These are phyloP conservation scores for Chaetophractus vellerosus DNA, from an alignment of 2,797 vertebrate genomes.

Conservation along the genomic window DNA sequence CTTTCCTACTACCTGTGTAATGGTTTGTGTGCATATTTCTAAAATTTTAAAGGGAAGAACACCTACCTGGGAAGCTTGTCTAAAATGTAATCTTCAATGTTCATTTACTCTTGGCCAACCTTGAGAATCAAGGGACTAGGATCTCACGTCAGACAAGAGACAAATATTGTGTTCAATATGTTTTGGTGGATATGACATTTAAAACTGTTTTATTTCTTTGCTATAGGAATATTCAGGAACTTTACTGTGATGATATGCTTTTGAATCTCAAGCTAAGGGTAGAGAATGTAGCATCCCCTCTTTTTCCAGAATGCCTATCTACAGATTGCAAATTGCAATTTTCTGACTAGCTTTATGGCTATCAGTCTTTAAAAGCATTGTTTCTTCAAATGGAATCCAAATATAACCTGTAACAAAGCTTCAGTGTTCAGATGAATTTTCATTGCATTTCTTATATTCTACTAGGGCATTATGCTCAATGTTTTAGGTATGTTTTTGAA, in stretches of 20 bases:
- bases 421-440: conserved; percentile 18
- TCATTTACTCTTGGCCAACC: not conserved
- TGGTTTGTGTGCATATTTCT: not conserved
- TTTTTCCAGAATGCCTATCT: not conserved
- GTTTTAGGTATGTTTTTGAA: conserved; percentile 28
- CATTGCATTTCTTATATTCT: not conserved
- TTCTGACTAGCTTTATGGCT: not conserved
- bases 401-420: not conserved
- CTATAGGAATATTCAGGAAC: not conserved
- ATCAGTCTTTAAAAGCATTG: not conserved
- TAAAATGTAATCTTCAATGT: not conserved
- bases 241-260: not conserved
- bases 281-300: not conserved
- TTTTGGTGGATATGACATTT: not conserved
- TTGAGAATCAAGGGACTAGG: not conserved
- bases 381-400: not conserved
- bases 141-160: too few species aligned
- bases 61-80: not conserved
- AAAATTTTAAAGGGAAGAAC: not conserved
- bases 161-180: not conserved
- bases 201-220: not conserved
- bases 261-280: not conserved
- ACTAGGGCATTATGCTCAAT: not conserved
- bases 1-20: not conserved
- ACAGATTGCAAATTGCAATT: not conserved